Conservation (phyloP, 2,888 invertebrate species). For the Acrobasis repandana region DNA sequence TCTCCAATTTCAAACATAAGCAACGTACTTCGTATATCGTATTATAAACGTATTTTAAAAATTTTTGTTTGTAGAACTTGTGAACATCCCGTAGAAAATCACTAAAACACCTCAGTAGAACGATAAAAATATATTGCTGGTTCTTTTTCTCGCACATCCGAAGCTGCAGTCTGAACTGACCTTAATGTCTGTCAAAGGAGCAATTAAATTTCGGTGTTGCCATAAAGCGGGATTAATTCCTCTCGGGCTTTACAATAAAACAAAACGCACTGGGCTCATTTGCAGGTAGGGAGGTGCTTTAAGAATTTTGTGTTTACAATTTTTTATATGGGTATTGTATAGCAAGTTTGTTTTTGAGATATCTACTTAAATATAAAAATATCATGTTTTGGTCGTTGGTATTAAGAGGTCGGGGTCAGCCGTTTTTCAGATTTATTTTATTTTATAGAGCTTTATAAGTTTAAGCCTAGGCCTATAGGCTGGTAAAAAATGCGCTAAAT, state of each 20-base stretch:
- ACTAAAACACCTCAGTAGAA: slow-evolving; percentile 21
- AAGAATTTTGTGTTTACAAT: not conserved
- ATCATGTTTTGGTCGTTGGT: no score
- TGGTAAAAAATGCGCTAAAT: no score
- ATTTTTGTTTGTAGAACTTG: not conserved
- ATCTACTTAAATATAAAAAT: not conserved
- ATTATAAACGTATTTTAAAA: no score
- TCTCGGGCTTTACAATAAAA: slow-evolving; percentile 48
- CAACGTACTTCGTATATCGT: no score
- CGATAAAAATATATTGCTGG: slow-evolving; percentile 29
- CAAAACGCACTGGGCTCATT: slow-evolving; percentile 33
- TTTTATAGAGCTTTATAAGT: no score
- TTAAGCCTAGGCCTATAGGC: no score
- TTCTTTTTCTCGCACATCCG: slow-evolving; percentile 72
- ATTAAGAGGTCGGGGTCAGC: no score
- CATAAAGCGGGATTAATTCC: slow-evolving; percentile 71
- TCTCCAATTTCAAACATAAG: no score
- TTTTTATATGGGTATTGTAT: not conserved
- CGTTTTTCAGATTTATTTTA: no score
- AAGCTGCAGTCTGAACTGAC: slow-evolving; percentile 59
- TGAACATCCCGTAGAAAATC: slow-evolving; percentile 55
- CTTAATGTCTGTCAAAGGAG: slow-evolving; percentile 78
- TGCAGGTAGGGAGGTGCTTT: slow-evolving; percentile 6
- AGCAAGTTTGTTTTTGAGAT: not conserved
- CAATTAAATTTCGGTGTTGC: slow-evolving; percentile 78